Conservation (phyloP, 2,797 vertebrate genomes). For the Centropyge bicolor region DNA sequence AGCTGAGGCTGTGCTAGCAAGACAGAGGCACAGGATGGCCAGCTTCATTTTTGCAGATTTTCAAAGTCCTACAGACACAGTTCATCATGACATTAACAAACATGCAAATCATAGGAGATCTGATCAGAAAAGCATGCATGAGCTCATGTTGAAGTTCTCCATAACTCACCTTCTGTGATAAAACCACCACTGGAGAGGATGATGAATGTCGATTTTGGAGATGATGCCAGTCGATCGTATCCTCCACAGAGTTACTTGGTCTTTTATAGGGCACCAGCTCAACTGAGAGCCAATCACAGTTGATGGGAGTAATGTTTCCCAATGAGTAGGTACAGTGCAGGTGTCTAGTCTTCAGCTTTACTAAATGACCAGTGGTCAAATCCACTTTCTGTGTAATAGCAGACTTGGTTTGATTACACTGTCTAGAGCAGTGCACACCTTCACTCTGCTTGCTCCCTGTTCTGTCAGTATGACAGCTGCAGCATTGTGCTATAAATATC, state of each 20-base stretch:
- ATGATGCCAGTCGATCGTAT: conserved; percentile 34
- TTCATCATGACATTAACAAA: conserved; percentile 6
- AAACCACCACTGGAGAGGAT: conserved; percentile 17
- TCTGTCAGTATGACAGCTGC: conserved; percentile 23
- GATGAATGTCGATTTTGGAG: conserved; percentile 20
- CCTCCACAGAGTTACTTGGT: neutral
- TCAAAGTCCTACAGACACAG: conserved; percentile 49
- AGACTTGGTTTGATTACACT: conserved; percentile 75
- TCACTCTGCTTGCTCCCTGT: conserved; percentile 37
- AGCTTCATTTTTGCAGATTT: conserved; percentile 76
- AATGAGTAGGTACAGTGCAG: conserved; percentile 65
- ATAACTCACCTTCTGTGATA: conserved; percentile 66
- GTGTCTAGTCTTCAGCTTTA: conserved; percentile 81
- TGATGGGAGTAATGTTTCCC: conserved; percentile 50
- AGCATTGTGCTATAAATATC: neutral
- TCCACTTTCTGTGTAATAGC: conserved; percentile 78
- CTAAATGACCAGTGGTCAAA: conserved; percentile 83
- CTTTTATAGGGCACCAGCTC: conserved; percentile 75
- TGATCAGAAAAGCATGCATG: neutral
- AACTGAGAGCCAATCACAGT: conserved; percentile 64
- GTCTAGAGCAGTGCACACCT: conserved; percentile 59
- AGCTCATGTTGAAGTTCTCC: conserved; percentile 10
- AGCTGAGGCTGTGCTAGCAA: conserved; percentile 76
- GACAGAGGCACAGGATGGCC: conserved; percentile 76
- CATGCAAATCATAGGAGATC: conserved; percentile 1